phyloP scores from a whole-genome alignment of 2,888 invertebrate genomes.

The Lomographa bimaculata region DNA sequence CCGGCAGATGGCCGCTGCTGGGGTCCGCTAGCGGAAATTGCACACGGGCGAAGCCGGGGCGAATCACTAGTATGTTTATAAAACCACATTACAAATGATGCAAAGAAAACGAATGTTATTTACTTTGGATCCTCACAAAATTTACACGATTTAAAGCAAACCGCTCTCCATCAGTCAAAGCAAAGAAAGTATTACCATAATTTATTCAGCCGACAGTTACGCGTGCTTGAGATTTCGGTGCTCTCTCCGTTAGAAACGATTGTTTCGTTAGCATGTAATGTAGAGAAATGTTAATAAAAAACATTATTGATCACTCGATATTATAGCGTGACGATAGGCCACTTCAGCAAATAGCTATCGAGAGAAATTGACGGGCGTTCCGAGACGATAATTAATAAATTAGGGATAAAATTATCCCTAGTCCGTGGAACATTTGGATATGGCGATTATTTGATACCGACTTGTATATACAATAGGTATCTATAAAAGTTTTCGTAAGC shows the following conservation, averaged over 20 bases:
- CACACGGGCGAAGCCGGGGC: too few species aligned
- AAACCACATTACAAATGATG: too few species aligned
- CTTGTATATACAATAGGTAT: too few species aligned
- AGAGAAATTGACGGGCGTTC: constrained; percentile 21
- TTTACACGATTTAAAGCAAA: too few species aligned
- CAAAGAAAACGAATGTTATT: too few species aligned
- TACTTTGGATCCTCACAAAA: too few species aligned
- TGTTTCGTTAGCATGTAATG: constrained; percentile 9
- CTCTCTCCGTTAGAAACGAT: constrained; percentile 17
- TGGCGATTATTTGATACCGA: too few species aligned
- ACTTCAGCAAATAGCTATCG: constrained; percentile 24
- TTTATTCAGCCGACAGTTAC: constrained; percentile 1
- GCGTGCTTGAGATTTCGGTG: constrained; percentile 16
- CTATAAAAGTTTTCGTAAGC: too few species aligned
- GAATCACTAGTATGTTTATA: too few species aligned
- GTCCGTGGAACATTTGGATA: too few species aligned
- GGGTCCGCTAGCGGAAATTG: too few species aligned
- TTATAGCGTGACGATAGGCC: constrained; percentile 31
- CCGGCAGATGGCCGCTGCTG: too few species aligned
- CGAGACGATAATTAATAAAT: constrained; percentile 25
- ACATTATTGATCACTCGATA: constrained; percentile 22
- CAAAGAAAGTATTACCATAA: constrained; percentile 11
- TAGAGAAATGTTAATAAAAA: constrained; percentile 20
- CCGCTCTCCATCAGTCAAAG: not conserved
- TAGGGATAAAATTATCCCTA: constrained; percentile 12